Conservation (phyloP, 2,113 vertebrate species). For the Centrocercus urophasianus region DNA sequence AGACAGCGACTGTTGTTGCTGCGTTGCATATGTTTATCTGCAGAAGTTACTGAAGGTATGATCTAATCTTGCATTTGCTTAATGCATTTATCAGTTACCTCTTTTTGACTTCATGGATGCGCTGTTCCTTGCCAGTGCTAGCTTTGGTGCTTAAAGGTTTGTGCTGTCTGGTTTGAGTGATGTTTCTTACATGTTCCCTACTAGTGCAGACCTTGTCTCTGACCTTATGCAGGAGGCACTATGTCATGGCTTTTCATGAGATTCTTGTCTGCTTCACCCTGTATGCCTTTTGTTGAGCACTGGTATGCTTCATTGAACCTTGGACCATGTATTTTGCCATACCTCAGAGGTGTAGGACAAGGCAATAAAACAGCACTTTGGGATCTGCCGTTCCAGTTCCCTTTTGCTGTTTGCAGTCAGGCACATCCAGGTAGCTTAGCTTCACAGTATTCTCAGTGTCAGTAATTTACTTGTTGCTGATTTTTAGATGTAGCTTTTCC, state of each 20-base stretch:
- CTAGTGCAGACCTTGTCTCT: not conserved
- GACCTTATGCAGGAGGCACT: not conserved
- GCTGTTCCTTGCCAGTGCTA: not conserved
- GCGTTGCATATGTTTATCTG: not conserved
- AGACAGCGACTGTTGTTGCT: not conserved
- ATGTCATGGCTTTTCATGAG: not conserved
- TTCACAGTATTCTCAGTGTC: not conserved
- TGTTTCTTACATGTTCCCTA: not conserved
- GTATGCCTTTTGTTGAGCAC: not conserved
- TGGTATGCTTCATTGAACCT: rapidly evolving
- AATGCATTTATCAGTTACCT: not conserved
- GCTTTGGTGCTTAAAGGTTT: not conserved
- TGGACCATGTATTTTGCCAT: not conserved
- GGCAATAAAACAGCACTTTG: not conserved
- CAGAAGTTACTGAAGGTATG: not conserved
- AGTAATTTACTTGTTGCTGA: not conserved
- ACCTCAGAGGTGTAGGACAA: rapidly evolving
- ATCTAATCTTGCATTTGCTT: not conserved
- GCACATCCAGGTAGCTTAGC: not conserved
- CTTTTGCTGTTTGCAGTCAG: not conserved
- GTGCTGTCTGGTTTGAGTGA: not conserved
- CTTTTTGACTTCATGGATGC: not conserved
- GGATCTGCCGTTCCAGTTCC: not conserved
- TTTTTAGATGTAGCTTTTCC: not conserved
- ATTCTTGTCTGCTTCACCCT: not conserved